Base-by-base conservation (phyloP, 30 jellyfish, hydroid and myxozoan species). In the Rhopilema esculentum region DNA sequence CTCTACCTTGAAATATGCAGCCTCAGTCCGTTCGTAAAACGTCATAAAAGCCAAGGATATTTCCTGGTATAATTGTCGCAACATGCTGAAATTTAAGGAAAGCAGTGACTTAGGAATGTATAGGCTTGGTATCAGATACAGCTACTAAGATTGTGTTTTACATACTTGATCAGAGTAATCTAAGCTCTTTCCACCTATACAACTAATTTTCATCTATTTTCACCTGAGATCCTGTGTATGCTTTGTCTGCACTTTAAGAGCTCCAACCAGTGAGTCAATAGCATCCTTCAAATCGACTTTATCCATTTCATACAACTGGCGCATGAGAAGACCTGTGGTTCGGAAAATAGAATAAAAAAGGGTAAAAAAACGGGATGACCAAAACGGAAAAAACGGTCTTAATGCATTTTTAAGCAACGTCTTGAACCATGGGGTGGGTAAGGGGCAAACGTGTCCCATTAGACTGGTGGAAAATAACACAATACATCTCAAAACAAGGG, bases 41-140 rank as follows among this genome's bases (percentile, higher is more conserved):
- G 84, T 33, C 50, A 83, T 26, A 70, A 33, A 83, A 32, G 67
- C 85, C 89, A 78, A 72, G 52, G 92, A 82, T 9, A 91, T 68
- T 49, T 91, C 97, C 25, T 69, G 91, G 79, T 91, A 91, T 32
- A 88, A n/a, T 40, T 77, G 90, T 17, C 97, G 94, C 18, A 91
- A 25, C 66, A 91, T 61, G 84, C 97, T 91, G 48, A 8, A 77
- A 69, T 49, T 49, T 26, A 40, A 21, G 75, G 22, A 8, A 61
- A 74, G 48, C 15, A 22, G 18, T 4, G 4, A 50, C 16, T 1
- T 1, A 22, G n/a, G n/a, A n/a, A n/a, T n/a, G n/a, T n/a, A n/a
- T n/a, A n/a, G n/a, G n/a, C n/a, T n/a, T n/a, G n/a, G n/a, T n/a
- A n/a, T n/a, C n/a, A n/a, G n/a, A n/a, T n/a, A n/a, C n/a, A n/a